phyloP scores from a whole-genome alignment of 2,888 invertebrate genomes.

The Netelia melanura region DNA sequence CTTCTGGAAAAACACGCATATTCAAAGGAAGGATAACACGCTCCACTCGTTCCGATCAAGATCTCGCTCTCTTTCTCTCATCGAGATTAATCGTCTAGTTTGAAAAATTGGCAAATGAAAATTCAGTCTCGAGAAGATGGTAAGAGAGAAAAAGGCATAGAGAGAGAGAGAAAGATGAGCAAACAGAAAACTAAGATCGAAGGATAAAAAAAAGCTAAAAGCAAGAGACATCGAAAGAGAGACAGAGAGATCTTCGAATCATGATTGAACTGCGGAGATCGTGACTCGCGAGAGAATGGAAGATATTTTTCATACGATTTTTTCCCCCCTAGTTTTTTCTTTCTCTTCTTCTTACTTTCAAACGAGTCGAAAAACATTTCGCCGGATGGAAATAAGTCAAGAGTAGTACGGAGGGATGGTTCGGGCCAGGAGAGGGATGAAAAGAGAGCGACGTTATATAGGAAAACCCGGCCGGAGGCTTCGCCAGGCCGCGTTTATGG shows the following conservation, averaged over 20 bases:
- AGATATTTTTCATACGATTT: constrained; percentile 1
- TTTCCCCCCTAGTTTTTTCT: background rate
- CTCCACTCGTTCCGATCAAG: background rate
- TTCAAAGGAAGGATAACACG: background rate
- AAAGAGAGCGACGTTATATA: constrained; percentile 26
- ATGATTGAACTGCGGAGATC: constrained; percentile 6
- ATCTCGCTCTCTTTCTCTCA: background rate
- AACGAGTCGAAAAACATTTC: constrained; percentile 17
- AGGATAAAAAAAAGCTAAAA: background rate
- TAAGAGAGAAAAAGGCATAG: background rate
- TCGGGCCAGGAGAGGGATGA: background rate
- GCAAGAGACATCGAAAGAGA: background rate
- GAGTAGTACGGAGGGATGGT: background rate
- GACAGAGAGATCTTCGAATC: background rate
- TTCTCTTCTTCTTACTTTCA: background rate
- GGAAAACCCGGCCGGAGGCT: constrained; percentile 72
- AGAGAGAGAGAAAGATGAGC: background rate
- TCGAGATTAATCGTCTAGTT: constrained; percentile 61
- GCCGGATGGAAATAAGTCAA: constrained; percentile 44
- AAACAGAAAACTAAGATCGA: too few species aligned
- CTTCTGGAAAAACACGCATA: constrained; percentile 8
- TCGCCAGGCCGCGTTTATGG: constrained; percentile 78
- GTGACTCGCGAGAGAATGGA: background rate
- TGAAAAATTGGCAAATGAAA: constrained; percentile 52
- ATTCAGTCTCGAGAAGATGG: constrained; percentile 6